These are phyloP conservation scores for Esox masquinongy DNA, from an alignment of 2,797 vertebrate genomes.

Conservation along the genomic window DNA sequence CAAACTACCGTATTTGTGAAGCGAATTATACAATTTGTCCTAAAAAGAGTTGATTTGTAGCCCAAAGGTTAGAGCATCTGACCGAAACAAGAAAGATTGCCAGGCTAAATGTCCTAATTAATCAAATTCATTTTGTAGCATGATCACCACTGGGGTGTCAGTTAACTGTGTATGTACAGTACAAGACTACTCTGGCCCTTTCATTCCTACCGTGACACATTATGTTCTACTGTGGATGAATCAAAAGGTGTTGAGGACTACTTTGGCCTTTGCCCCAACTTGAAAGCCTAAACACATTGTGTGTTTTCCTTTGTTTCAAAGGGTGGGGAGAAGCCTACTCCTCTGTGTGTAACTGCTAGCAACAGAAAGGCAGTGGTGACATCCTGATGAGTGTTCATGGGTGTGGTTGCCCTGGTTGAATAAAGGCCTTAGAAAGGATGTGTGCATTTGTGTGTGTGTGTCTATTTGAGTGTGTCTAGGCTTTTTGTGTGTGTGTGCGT, in stretches of 20 bases:
- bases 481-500: background rate
- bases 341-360: background rate
- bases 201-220: background rate
- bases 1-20: too few relatives aligned
- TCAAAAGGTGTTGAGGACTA: background rate
- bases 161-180: background rate
- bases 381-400: background rate
- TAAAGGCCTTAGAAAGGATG: background rate
- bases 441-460: constrained; percentile 5
- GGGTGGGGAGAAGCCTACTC: background rate
- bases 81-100: too few relatives aligned
- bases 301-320: background rate
- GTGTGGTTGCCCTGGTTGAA: background rate
- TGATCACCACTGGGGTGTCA: too few relatives aligned
- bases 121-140: too few relatives aligned
- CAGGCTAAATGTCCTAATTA: too few relatives aligned
- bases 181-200: background rate
- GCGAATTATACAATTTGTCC: too few relatives aligned
- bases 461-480: background rate
- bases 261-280: background rate
- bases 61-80: too few relatives aligned
- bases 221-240: background rate
- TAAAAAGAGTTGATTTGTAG: too few relatives aligned
- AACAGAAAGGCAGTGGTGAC: background rate
- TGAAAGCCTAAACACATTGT: background rate